Conservation (phyloP, 2,797 vertebrate genomes). For the Sebastes iracundus region DNA sequence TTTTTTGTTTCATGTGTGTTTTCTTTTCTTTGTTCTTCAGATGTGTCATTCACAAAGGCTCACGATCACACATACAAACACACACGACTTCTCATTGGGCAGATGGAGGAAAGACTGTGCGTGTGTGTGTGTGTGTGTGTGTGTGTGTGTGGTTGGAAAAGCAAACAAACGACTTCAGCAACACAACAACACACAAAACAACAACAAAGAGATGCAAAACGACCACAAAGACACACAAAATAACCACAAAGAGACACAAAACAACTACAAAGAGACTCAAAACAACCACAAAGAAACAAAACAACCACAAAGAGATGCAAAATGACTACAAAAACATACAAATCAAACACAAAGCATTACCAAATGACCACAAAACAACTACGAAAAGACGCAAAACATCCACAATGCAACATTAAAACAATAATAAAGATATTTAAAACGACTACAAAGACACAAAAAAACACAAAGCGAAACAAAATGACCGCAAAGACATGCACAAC, state of each 20-base stretch:
- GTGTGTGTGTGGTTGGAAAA: background rate
- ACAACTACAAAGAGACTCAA: too few species aligned
- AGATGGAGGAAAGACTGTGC: background rate
- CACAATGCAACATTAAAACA: too few species aligned
- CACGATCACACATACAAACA: background rate
- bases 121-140: slow-evolving; percentile 1
- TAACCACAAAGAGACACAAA: background rate
- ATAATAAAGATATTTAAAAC: background rate
- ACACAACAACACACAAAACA: background rate
- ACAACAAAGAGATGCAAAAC: background rate
- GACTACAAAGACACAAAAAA: background rate
- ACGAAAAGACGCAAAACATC: background rate
- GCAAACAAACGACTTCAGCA: background rate
- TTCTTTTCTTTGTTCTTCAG: slow-evolving; percentile 12
- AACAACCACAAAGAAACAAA: background rate
- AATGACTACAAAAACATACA: background rate
- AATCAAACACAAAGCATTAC: background rate
- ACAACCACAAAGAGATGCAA: background rate
- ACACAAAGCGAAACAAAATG: background rate
- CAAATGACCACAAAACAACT: background rate
- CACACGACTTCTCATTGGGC: background rate
- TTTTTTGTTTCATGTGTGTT: background rate
- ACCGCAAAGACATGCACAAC: too few species aligned
- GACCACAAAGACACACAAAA: background rate
- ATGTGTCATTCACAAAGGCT: slow-evolving; percentile 2